Evolutionary conservation across 2,888 invertebrate species (phyloP), one percentile per base, ranked within the genome.

Genomic region (Drosophila nr. perissopoda): DNA sequence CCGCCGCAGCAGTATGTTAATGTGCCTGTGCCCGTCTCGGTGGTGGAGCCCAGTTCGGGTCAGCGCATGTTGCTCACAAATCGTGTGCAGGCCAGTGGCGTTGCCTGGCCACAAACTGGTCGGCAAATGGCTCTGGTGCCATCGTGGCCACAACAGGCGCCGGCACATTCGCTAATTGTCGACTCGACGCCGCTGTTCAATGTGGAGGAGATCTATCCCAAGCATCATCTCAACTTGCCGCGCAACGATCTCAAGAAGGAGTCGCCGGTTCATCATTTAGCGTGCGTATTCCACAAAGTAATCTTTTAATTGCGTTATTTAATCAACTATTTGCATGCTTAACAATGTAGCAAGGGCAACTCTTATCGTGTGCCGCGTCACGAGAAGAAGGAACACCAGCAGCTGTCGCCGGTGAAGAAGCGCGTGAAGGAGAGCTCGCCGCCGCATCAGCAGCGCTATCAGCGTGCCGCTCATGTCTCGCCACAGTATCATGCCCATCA

Each of bases 351-450:
- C 91, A 92, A 92, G 82, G 91, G 91, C 82, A 92, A 92, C 80
- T 92, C 92, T 67, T 93, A 91, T 94, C 93, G 93, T 85, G 93
- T 93, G 82, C 93, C 93, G 74, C 92, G 93, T 54, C 93, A 95
- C 84, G 95, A 96, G 91, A 97, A 97, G 92, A 97, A 98, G 92
- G 96, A 96, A 91, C 96, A 96, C 66, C 97, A 97, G 66, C 98
- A 98, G 92, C 94, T 99, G 87, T 98, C 98, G 87, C 99, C 99
- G 2, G 98, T 99, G 33, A 99, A 99, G 94, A 99, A 99, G 93
- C 95, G 99, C 25, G 98, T 99, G 51, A 99, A 99, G 93, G 99
- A 99, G 92, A 98, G 97, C 90, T 97, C 98, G 31, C 98, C 98
- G 31, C 98, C 97, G 49, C 95, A 95, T 70, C 93, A 93, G 83